A percentile compares a stretch with the other conserved stretches of the same genome.
Evolutionary conservation across 1,140 invertebrate genomes (phyloP).

Genomic region (Euglossa dilemma): DNA sequence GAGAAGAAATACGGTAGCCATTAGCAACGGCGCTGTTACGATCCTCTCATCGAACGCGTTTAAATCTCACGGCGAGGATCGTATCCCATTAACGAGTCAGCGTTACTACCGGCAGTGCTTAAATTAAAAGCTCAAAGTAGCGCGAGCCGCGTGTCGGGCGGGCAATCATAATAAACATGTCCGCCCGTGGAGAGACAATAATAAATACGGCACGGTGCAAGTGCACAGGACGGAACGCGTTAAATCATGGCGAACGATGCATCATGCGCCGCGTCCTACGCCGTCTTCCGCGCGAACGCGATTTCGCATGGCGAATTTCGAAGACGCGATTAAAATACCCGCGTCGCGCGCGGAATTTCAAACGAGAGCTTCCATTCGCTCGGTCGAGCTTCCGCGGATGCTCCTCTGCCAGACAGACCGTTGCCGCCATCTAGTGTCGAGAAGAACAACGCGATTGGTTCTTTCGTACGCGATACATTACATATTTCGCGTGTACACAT

Average conservation of each 20-base stretch:
- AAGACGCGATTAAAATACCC: background rate
- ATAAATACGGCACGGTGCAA: constrained; percentile 66
- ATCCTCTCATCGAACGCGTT: constrained; percentile 17
- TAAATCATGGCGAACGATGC: constrained; percentile 70
- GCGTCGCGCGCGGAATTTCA: too few species aligned
- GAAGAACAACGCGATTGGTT: too few species aligned
- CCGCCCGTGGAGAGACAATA: constrained; percentile 63
- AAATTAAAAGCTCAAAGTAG: constrained; percentile 47
- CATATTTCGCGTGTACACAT: too few species aligned
- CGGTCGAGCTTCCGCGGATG: too few species aligned
- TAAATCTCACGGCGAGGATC: constrained; percentile 36
- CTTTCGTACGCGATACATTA: too few species aligned
- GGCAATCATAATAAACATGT: constrained; percentile 66
- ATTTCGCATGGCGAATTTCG: constrained; percentile 50
- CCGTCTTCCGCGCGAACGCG: constrained; percentile 12
- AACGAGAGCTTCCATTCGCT: too few species aligned
- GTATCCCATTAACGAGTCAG: constrained; percentile 43
- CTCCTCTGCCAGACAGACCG: too few species aligned
- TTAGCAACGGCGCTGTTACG: constrained; percentile 6
- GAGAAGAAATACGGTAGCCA: background rate
- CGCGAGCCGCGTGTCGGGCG: background rate
- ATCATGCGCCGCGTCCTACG: constrained; percentile 52
- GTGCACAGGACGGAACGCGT: constrained; percentile 57
- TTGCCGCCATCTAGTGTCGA: too few species aligned
- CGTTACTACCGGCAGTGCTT: constrained; percentile 31